phyloP scores from a whole-genome alignment of 2,797 vertebrate species.

The Hybognathus amarus region DNA sequence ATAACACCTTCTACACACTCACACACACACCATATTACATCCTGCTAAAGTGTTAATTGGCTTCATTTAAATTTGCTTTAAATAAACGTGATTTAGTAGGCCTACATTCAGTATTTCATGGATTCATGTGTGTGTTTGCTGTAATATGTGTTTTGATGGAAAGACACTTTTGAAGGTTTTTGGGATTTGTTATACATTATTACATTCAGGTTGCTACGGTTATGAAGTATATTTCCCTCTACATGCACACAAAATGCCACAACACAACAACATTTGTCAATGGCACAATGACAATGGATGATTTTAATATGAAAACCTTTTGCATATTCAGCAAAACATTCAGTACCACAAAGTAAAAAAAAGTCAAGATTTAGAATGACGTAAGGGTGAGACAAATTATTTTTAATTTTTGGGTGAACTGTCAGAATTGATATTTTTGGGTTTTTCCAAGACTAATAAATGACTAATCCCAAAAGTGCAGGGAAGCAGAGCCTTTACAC shows the following conservation, averaged over 20 bases:
- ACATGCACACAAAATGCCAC: conserved; percentile 23
- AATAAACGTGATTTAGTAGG: conserved; percentile 30
- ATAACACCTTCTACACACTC: conserved; percentile 39
- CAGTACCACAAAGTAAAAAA: neutral
- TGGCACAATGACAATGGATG: neutral
- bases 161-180: conserved; percentile 41
- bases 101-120: neutral
- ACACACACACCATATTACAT: conserved; percentile 10
- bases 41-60: conserved; percentile 48
- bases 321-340: no score
- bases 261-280: no score
- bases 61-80: conserved; percentile 32
- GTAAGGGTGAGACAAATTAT: neutral
- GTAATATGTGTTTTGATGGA: conserved; percentile 12
- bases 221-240: conserved; percentile 47
- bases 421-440: neutral
- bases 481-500: neutral
- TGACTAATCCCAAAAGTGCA: neutral
- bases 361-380: neutral
- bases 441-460: neutral
- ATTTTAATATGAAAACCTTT: neutral
- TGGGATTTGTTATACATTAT: conserved; percentile 48
- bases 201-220: conserved; percentile 67
- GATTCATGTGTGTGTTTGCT: neutral
- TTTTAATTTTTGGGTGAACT: no score